Evolutionary conservation across 2,113 vertebrate species (phyloP), one percentile per base, ranked within the genome.

Genomic region (Leucoraja erinaceus): DNA sequence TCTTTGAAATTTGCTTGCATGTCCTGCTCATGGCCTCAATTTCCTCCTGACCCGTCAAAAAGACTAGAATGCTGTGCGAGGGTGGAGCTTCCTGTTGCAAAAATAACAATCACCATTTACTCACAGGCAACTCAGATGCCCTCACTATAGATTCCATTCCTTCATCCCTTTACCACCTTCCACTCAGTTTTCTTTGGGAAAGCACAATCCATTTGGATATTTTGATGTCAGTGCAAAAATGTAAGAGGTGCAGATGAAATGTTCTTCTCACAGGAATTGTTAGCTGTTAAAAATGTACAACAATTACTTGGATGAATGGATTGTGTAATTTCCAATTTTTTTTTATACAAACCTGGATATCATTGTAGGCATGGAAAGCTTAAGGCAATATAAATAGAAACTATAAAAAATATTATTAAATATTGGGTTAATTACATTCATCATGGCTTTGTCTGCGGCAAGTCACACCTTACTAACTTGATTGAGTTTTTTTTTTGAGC

Each of bases 41-140:
- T 95, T 99, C 99, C 94, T 99, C 99, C 95, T 99, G 98, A 56
- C 98, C 99, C 0, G 99, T 99, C 95, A 99, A 97, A 94, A 99
- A 99, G 90, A 99, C 99, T 93, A 99, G 95, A 94, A 99, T 97
- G 88, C 98, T 98, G 68, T 99, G 98, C 28, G 97, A 98, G 0
- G 95, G 76, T 0, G 97, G 97, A 0, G 98, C 98, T 95, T 99
- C 98, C 99, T 98, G 93, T 0, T 72, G 22, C 28, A 31, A 63
- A 31, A 31, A 33, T 18, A 88, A 88, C 47, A 28, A 4, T 61
- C 25, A 63, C 1, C 12, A 18, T 18, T 8, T 16, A 66, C 56
- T 83, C 47, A 81, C 18, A 31, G 56, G 75, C 9, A 31, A 88
- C n/a, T 63, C 83, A 88, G 59, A 9, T 16, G 61, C 14, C 28